Base-by-base conservation (phyloP, 2,113 vertebrate genomes). In the Cavia aperea region DNA sequence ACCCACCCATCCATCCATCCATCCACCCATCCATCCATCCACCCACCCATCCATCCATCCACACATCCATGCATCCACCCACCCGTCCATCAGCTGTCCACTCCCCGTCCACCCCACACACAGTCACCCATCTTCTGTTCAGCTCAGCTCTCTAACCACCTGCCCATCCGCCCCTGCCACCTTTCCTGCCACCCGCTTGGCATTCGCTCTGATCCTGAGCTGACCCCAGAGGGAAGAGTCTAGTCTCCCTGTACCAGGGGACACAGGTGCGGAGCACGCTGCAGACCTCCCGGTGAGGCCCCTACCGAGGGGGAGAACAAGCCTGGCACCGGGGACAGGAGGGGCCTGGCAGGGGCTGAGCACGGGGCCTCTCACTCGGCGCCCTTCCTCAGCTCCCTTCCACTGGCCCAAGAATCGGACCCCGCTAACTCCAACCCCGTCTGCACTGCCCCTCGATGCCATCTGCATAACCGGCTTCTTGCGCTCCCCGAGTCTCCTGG, bases 261-360 rank as follows among this genome's bases (percentile, higher is more conserved):
- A 33, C 39, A 21, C 39, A 2, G 1, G 5, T 39, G 33, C 3
- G 21, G 43, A 21, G 24, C 39, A 16, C 23, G 4, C 5, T 1
- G 29, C 29, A 1, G 29, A 33, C 54, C 11, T 63, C 16, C 70
- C 43, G 7, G 36, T 16, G 24, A 66, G 24, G 88, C n/a, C 84
- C 5, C 3, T 2, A 51, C 21, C 18, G 43, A 81, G 46, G 54
- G 13, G 19, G 24, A 72, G 18, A 29, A 15, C 70, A n/a, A 12
- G 39, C 58, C 15, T 11, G 6, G 49, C 70, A 19, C 24, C 77
- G 46, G 31, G 36, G 43, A 56, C 1, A 24, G 2, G 49, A 84
- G 16, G 26, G 56, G 21, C n/a, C 72, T 18, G 19, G 1, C 26
- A 12, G 0, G 6, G 66, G 36, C 10, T 39, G 46, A 51, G 58